Base-by-base conservation (phyloP, 2,113 vertebrate species). In the Aramus guarauna region DNA sequence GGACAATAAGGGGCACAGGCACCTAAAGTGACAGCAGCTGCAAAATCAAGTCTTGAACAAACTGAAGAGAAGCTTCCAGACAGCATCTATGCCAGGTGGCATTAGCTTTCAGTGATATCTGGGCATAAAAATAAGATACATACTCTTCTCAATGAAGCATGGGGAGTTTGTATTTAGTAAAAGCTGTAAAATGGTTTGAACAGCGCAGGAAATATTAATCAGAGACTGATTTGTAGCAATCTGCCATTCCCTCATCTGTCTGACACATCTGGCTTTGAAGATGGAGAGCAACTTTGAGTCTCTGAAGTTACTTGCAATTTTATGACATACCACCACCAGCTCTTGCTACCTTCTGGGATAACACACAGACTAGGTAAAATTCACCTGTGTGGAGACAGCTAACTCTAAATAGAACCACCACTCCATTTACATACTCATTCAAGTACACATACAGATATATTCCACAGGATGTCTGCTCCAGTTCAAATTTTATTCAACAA, bases 91-190 rank as follows among this genome's bases (percentile, higher is more conserved):
- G 58, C 81, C 94, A 96, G 74, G 96, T 85, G 71, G 85, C 78
- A 85, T 72, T n/a, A 78, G 41, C 37, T 85, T 94, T 50, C 90
- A 92, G 58, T 29, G 48, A 62, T 58, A 93, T 88, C 81, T 77
- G 71, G 78, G 63, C 85, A 80, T 24, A 50, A 92, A 92, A 86
- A 85, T 39, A 66, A 95, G 63, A 76, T 41, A 83, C 67, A 60
- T 41, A 69, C 77, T 95, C 90, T 94, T 96, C 93, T 90, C 85
- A 82, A 88, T 73, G 78, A 66, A n/a, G 50, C 81, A 92, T 48
- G 62, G 50, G 29, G 2, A 88, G 55, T 32, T 55, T 75, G 43
- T 56, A 60, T 59, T 89, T 47, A 88, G 45, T 36, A 64, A 94
- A 90, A 93, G 90, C 5, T 34, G 34, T 72, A 72, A 52, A 85